Conservation (phyloP, 2,888 invertebrate species). For the Parelbella ahira region DNA sequence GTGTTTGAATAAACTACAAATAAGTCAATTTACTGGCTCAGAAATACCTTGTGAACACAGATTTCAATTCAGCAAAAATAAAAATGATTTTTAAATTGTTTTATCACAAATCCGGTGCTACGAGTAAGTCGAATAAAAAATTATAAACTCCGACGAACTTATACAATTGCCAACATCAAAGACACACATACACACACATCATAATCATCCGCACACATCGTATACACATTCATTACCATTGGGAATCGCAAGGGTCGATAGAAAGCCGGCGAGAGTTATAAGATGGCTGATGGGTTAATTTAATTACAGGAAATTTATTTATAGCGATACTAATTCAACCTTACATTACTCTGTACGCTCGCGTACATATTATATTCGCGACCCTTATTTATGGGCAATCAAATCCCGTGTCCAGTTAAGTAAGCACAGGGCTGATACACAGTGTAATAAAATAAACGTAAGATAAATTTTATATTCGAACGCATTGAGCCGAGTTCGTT, state of each 20-base stretch:
- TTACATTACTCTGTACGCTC: slow-evolving; percentile 9
- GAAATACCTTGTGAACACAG: too few species aligned
- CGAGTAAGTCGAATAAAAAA: too few species aligned
- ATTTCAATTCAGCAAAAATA: too few species aligned
- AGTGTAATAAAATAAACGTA: slow-evolving; percentile 19
- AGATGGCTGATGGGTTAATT: slow-evolving; percentile 21
- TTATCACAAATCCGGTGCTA: too few species aligned
- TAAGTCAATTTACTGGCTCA: too few species aligned
- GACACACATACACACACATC: too few species aligned
- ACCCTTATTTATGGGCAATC: slow-evolving; percentile 19
- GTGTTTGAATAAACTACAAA: too few species aligned
- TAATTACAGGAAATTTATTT: slow-evolving; percentile 29
- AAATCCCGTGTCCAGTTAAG: slow-evolving; percentile 14
- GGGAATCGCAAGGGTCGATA: slow-evolving; percentile 15
- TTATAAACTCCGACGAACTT: too few species aligned
- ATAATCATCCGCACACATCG: too few species aligned
- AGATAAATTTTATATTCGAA: slow-evolving; percentile 20
- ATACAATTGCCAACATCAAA: too few species aligned
- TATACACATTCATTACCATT: slow-evolving; percentile 13
- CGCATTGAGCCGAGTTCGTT: too few species aligned
- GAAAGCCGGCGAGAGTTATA: slow-evolving; percentile 27
- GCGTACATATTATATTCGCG: slow-evolving; percentile 17
- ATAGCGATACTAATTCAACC: slow-evolving; percentile 26
- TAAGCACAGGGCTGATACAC: slow-evolving; percentile 8
- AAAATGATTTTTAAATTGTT: too few species aligned